Base-by-base conservation (phyloP, 2,113 vertebrate species). In the Lipophrys pholis region DNA sequence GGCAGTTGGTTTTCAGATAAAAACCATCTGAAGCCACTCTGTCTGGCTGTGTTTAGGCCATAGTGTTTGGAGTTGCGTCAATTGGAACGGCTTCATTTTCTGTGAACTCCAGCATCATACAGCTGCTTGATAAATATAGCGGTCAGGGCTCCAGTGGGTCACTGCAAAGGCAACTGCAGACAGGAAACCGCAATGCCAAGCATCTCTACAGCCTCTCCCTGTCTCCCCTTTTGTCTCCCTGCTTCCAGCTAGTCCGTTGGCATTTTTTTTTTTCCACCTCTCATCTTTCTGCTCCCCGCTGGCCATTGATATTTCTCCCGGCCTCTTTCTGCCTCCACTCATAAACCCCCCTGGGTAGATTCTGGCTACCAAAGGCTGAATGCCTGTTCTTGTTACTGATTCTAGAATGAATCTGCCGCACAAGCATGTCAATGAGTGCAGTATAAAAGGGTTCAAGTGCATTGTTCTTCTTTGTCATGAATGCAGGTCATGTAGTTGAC, bases 51-150 rank as follows among this genome's bases (percentile, higher is more conserved):
- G 50, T 55, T 61, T 21, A n/a, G 30, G 12, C 46, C 45, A 73
- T 36, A 48, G 12, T 39, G 52, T 6, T 14, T 45, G 39, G 30
- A 43, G 11, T 54, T 11, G 14, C 40, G 58, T 62, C 15, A 1
- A 15, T 7, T 64, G 46, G 17, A 59, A 51, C 16, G 11, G 42
- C 17, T 60, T 40, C 17, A 16, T 60, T 49, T 40, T 48, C 55
- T 14, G 35, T 21, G 51, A 45, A 5, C 39, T 65, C 54, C 62
- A 50, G 15, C 70, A 78, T 65, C 45, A 73, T 51, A 57, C 57
- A 65, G 73, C 87, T 81, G 82, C 61, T 58, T 57, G 71, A 72
- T 87, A 83, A 83, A 87, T 80, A 76, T 80, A 87, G 75, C 51
- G 12, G 40, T 15, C 11, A 7, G 0, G 42, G 52, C 54, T 81